Percentiles rank a stretch among this genome's conserved stretches.
Conservation (phyloP, 2,888 invertebrate genomes). For the Clepsis dumicolana region DNA sequence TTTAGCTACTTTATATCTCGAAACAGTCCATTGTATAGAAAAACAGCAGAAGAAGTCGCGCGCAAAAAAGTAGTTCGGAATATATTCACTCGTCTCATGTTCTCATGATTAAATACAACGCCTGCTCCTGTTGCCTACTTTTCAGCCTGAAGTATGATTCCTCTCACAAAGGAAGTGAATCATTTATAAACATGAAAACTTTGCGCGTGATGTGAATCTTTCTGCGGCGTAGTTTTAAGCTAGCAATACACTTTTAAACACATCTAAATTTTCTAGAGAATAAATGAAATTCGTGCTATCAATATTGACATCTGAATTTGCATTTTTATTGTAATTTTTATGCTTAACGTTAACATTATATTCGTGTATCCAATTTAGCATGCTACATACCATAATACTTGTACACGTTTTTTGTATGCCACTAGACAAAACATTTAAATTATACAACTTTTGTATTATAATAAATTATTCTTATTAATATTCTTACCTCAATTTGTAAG, state of each 20-base stretch:
- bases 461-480: too few relatives aligned
- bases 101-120: constrained; percentile 8
- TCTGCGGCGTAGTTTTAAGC: constrained; percentile 1
- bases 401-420: too few relatives aligned
- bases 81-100: background rate
- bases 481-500: constrained; percentile 87
- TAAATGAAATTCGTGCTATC: too few relatives aligned
- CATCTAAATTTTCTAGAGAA: too few relatives aligned
- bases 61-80: background rate
- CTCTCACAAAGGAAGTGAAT: constrained; percentile 2
- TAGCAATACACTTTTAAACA: too few relatives aligned
- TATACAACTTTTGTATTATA: too few relatives aligned
- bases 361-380: too few relatives aligned
- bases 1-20: too few relatives aligned
- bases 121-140: background rate
- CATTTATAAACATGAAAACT: constrained; percentile 12
- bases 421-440: too few relatives aligned
- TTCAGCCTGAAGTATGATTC: constrained; percentile 7
- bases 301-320: too few relatives aligned
- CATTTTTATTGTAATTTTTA: too few relatives aligned
- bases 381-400: too few relatives aligned
- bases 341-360: background rate
- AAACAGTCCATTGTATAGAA: background rate
- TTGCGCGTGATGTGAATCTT: constrained; percentile 7
- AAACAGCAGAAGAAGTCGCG: background rate